Evolutionary conservation across 1,140 invertebrate genomes (phyloP), one percentile per base, ranked within the genome.

Genomic region (Orius laevigatus): DNA sequence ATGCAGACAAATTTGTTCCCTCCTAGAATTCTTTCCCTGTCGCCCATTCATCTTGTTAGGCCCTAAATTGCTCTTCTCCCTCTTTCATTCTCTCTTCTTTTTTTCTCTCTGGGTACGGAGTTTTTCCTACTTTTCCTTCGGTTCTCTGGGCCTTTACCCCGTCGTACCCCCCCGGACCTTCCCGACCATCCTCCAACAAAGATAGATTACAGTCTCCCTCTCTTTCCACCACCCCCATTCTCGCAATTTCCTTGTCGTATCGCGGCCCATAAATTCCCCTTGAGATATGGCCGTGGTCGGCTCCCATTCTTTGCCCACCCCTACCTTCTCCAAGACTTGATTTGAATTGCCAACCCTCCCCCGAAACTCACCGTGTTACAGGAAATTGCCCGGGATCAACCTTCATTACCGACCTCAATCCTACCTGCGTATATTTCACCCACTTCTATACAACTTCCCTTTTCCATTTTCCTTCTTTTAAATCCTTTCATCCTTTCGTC

Each of bases 221-320:
- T 38, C 74, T 19, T 18, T 33, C 43, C 43, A 11, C 12, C 18
- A 31, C 43, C 73, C 73, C 75, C 74, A 77, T 77, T 77, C 75
- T 77, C 76, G 75, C 75, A 77, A 77, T 77, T 76, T 77, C 74
- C 73, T 74, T 77, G 75, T 77, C 75, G 75, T 76, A 76, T 76
- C 74, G 75, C 74, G 67, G 71, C 72, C 74, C 75, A 73, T 77
- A 77, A 77, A 77, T 77, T 73, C 71, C 63, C 66, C 59, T 72
- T 75, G 75, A 77, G 74, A 76, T 77, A 77, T 76, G 70, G 71
- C 71, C 73, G 71, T 66, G 73, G 73, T 74, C 72, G 73, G 72
- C 70, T 31, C 43, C 25, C 43, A 25, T 32, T 32, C 43, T 32
- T 45, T 32, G 3, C 43, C 43, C 43, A 11, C 40, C 40, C 12